phyloP scores from a whole-genome alignment of 2,888 invertebrate genomes.

The Tetragonula carbonaria region DNA sequence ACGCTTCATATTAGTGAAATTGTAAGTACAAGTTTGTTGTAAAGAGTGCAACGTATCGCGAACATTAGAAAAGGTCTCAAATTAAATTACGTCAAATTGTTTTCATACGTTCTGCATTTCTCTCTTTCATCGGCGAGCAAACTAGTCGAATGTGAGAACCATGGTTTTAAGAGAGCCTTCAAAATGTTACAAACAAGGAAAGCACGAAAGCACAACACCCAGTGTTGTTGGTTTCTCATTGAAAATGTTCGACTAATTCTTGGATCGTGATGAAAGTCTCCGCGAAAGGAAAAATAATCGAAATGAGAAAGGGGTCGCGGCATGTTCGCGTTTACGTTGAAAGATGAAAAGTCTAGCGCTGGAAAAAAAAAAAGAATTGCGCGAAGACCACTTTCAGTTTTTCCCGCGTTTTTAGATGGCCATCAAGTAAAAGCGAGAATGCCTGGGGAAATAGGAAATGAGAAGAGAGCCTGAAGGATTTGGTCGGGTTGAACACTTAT shows the following conservation, averaged over 20 bases:
- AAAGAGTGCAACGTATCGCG: too few species aligned
- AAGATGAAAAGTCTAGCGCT: background rate
- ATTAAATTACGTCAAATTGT: background rate
- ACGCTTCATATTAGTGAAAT: conserved; percentile 7
- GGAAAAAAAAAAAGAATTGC: conserved; percentile 17
- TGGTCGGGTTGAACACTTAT: conserved; percentile 53
- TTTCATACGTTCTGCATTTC: background rate
- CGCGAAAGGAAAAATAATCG: too few species aligned
- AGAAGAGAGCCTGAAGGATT: too few species aligned
- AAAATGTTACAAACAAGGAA: too few species aligned
- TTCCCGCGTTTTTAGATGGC: too few species aligned
- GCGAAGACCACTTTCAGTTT: too few species aligned
- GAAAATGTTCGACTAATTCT: conserved; percentile 1
- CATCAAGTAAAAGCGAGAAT: too few species aligned
- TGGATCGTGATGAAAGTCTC: background rate
- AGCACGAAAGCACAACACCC: too few species aligned
- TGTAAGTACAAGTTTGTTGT: background rate
- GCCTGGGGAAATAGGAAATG: too few species aligned
- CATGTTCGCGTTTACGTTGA: background rate
- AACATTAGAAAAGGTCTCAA: too few species aligned
- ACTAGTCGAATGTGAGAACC: background rate
- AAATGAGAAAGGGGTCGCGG: background rate
- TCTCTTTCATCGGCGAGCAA: background rate
- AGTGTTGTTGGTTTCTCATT: background rate
- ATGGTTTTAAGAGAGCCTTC: too few species aligned